Evolutionary conservation across 2,797 vertebrate species (phyloP).

Genomic region (Hafferia zeledoni): DNA sequence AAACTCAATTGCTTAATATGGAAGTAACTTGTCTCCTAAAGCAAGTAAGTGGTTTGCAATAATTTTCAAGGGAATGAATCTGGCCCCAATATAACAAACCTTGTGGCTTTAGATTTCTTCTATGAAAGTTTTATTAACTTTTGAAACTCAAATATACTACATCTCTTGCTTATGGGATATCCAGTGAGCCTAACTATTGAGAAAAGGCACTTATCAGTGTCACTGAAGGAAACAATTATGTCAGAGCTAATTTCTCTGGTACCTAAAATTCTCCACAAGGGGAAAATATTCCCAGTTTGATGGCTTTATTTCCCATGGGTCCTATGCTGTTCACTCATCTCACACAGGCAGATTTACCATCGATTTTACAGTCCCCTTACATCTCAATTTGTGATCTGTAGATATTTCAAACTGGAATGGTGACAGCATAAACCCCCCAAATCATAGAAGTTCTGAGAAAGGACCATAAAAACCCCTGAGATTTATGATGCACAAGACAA

Average conservation of each 20-base stretch:
- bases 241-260: constrained; percentile 10
- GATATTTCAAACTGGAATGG: background rate
- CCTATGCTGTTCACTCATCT: background rate
- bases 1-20: constrained; percentile 17
- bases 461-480: background rate
- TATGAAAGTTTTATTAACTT: constrained; percentile 20
- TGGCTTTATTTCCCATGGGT: constrained; percentile 1
- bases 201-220: background rate
- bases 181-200: background rate
- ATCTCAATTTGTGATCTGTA: constrained; percentile 21
- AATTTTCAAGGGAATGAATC: background rate
- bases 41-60: background rate
- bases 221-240: background rate
- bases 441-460: background rate
- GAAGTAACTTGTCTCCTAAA: constrained; percentile 17
- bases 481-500: constrained; percentile 38
- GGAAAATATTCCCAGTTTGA: background rate
- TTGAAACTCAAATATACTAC: background rate
- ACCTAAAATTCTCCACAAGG: background rate
- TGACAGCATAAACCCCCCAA: background rate
- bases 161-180: background rate
- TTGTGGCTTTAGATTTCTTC: background rate
- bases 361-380: background rate
- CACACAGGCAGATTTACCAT: background rate
- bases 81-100: background rate